Conservation (phyloP, 30 jellyfish, hydroid and myxozoan species). For the Mastigias papua region DNA sequence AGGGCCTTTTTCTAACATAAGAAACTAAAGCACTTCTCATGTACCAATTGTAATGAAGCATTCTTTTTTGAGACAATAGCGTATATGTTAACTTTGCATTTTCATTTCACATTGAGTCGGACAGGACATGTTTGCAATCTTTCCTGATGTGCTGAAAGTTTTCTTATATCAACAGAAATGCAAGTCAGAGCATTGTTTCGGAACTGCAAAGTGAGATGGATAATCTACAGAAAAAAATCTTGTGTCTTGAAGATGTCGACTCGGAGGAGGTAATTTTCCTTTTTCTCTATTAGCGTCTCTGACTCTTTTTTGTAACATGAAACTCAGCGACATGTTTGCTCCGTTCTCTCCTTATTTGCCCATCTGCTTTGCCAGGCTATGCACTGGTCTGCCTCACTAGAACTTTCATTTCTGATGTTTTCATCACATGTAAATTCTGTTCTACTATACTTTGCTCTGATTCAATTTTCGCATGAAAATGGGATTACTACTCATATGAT, state of each 20-base stretch:
- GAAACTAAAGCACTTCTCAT: too few species aligned
- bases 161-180: neutral
- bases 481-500: too few species aligned
- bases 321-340: neutral
- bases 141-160: neutral
- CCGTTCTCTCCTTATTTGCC: neutral
- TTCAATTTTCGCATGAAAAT: too few species aligned
- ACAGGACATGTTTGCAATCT: neutral
- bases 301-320: too few species aligned
- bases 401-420: neutral
- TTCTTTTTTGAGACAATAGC: too few species aligned
- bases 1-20: too few species aligned
- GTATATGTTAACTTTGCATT: too few species aligned
- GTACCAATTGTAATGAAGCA: too few species aligned
- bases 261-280: conserved; percentile 44
- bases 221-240: conserved; percentile 47
- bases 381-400: too few species aligned
- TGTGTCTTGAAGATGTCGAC: conserved; percentile 40
- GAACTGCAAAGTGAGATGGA: conserved; percentile 67
- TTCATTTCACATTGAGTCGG: neutral
- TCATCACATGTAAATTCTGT: neutral
- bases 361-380: neutral
- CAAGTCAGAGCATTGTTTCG: conserved; percentile 47
- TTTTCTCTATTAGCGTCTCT: too few species aligned
- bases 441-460: neutral